Percentiles rank a stretch among this genome's conserved stretches.
Conservation (phyloP, 2,888 invertebrate species). For the Melieria crassipennis region DNA sequence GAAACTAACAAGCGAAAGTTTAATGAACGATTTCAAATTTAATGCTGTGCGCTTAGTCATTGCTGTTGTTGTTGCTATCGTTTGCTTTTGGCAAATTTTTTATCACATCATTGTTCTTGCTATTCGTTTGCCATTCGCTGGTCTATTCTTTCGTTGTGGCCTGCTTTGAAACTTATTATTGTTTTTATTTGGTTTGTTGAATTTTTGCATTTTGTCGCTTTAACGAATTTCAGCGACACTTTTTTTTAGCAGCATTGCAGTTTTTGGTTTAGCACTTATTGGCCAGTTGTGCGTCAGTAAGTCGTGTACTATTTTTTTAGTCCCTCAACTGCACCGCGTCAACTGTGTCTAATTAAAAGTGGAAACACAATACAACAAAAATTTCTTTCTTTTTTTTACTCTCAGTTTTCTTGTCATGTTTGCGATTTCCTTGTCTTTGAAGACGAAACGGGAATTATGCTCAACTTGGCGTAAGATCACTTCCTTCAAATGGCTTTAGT, state of each 20-base stretch:
- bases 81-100: not conserved
- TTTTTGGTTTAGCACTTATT: not conserved
- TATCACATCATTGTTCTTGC: not conserved
- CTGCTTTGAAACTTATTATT: not conserved
- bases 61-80: not conserved
- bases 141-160: too few relatives aligned
- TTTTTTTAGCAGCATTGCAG: conserved; percentile 1
- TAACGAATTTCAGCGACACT: conserved; percentile 26
- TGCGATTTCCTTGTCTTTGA: not conserved
- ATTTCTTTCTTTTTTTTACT: not conserved
- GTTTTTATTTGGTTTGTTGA: not conserved
- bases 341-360: too few relatives aligned
- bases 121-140: too few relatives aligned
- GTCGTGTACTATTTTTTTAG: too few relatives aligned
- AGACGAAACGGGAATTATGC: not conserved
- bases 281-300: too few relatives aligned
- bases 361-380: too few relatives aligned
- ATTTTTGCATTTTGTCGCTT: conserved; percentile 18
- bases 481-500: not conserved
- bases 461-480: not conserved
- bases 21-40: conserved; percentile 44
- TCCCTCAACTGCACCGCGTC: too few relatives aligned
- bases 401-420: not conserved
- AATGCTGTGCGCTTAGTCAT: conserved; percentile 5
- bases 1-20: conserved; percentile 44